Conservation (phyloP, 1,140 invertebrate species). For the Hirudo medicinalis region DNA sequence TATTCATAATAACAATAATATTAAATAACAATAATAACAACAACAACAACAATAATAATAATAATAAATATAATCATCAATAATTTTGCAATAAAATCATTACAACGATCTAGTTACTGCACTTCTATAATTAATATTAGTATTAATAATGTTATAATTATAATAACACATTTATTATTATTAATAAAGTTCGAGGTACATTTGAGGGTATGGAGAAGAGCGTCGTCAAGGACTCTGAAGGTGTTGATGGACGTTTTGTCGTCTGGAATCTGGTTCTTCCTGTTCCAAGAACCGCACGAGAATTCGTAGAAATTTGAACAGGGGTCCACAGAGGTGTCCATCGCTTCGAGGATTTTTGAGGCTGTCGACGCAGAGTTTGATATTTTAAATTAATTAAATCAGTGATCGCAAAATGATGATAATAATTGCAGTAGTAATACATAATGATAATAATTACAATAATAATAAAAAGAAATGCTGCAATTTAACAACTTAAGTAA, state of each 20-base stretch:
- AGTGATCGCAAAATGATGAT: too few relatives aligned
- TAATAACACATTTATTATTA: not conserved
- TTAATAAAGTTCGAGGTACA: not conserved
- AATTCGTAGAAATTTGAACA: constrained; percentile 79
- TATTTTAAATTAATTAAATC: not conserved
- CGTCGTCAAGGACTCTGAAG: constrained; percentile 73
- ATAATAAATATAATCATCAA: not conserved
- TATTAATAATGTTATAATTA: not conserved
- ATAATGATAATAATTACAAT: too few relatives aligned
- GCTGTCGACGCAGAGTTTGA: constrained; percentile 45
- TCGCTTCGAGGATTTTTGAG: constrained; percentile 64
- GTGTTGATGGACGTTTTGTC: constrained; percentile 72
- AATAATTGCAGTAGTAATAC: too few relatives aligned
- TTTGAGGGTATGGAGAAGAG: constrained; percentile 42
- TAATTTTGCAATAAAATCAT: too few relatives aligned
- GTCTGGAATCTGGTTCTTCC: constrained; percentile 72
- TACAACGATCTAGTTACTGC: too few relatives aligned
- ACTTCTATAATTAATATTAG: not conserved
- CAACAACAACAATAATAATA: not conserved
- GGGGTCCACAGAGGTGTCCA: constrained; percentile 65
- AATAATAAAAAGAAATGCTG: too few relatives aligned
- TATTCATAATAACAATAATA: too few relatives aligned
- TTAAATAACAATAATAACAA: not conserved
- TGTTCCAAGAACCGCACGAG: constrained; percentile 78
- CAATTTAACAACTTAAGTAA: too few relatives aligned